phyloP scores from a whole-genome alignment of 2,888 invertebrate species.

The Apoda limacodes region DNA sequence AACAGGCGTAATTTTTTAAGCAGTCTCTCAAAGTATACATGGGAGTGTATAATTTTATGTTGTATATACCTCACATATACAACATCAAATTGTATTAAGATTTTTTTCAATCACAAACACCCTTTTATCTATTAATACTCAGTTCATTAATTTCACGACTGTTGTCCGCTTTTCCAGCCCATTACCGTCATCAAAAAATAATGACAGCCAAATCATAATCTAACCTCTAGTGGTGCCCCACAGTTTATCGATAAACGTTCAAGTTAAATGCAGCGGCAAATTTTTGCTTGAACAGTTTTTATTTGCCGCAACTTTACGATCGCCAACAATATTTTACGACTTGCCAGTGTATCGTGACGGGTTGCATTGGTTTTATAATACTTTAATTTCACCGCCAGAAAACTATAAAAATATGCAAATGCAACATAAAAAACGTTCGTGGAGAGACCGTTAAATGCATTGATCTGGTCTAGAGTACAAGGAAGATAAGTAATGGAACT shows the following conservation, averaged over 20 bases:
- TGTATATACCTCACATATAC: too few species aligned
- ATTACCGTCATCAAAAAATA: slow-evolving; percentile 13
- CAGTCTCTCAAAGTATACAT: too few species aligned
- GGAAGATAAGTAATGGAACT: too few species aligned
- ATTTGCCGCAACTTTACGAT: slow-evolving; percentile 55
- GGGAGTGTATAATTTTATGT: too few species aligned
- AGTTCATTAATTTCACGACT: too few species aligned
- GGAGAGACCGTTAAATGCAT: slow-evolving; percentile 41
- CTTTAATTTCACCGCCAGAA: slow-evolving; percentile 66
- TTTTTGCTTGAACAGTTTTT: slow-evolving; percentile 56
- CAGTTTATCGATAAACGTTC: slow-evolving; percentile 22
- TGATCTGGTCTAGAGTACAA: too few species aligned
- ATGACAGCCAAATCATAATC: slow-evolving; percentile 13
- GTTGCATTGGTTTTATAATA: slow-evolving; percentile 59
- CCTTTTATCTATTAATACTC: too few species aligned
- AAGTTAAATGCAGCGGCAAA: slow-evolving; percentile 41
- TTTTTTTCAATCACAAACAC: too few species aligned
- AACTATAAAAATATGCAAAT: slow-evolving; percentile 67
- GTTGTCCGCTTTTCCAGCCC: slow-evolving; percentile 13
- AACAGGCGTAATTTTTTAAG: too few species aligned
- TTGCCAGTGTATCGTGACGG: slow-evolving; percentile 52
- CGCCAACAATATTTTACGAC: slow-evolving; percentile 61
- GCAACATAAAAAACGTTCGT: slow-evolving; percentile 50
- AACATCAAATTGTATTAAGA: too few species aligned
- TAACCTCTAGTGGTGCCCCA: slow-evolving; percentile 12